Evolutionary conservation across 2,888 invertebrate genomes (phyloP), one percentile per base, ranked within the genome.

Genomic region (Tetrapedia diversipes): DNA sequence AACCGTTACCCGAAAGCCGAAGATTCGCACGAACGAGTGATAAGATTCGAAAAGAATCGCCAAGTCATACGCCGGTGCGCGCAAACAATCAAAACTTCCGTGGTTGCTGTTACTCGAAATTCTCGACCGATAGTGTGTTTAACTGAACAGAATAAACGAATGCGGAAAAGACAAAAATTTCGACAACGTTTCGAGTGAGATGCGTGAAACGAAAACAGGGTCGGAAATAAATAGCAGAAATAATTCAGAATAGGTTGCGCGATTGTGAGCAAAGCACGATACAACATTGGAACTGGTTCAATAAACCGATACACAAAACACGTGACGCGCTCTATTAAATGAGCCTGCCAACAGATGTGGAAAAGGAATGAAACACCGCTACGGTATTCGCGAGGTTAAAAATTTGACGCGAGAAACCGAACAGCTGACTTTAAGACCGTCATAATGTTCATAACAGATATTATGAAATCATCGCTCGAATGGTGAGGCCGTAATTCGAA

Each of bases 371-470:
- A 29, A 16, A 59, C 14, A 32, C 43, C n/a, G 49, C 49, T n/a
- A 39, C 29, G n/a, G n/a, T n/a, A n/a, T n/a, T n/a, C n/a, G 32
- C 37, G n/a, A 27, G 24, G 49, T 67, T 29, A 60, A 68, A 49
- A n/a, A 39, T 22, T 67, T 4, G 24, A 11, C 1, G 11, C n/a
- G 22, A 39, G n/a, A 34, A 27, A 27, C 10, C 0, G 49, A 10
- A 22, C 39, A 16, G 14, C 6, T 51, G 19, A 51, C 10, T 51
- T 14, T 11, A 16, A 49, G 8, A 34, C 3, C 27, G 14, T 6
- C 1, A 2, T 32, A n/a, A 51, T 47, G 22, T 29, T 49, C 11
- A 4, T 11, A 19, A 19, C 6, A 24, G 1, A 19, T 19, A n/a
- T 37, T 37, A 16, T 2, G 11, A 29, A 27, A 29, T 56, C 3